phyloP scores from a whole-genome alignment of 2,888 invertebrate species.

The Lottia scabra region DNA sequence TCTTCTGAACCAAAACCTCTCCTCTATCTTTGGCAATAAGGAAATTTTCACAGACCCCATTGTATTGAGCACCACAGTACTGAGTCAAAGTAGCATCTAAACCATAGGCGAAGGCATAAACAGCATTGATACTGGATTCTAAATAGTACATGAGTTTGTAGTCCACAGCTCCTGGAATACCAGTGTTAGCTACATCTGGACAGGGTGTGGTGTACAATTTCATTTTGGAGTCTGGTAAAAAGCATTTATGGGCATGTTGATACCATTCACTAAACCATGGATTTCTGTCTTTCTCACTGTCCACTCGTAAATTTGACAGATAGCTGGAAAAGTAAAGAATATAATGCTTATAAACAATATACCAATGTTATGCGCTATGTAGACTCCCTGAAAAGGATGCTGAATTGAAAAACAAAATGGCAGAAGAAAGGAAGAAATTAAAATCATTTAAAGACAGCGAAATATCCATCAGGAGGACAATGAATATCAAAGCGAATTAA shows the following conservation, averaged over 20 bases:
- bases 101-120: conserved; percentile 54
- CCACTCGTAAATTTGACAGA: conserved; percentile 38
- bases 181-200: conserved; percentile 16
- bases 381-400: background rate
- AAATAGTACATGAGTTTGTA: conserved; percentile 41
- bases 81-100: conserved; percentile 47
- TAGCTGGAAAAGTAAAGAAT: conserved; percentile 21
- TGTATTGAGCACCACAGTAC: conserved; percentile 52
- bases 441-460: too few species aligned
- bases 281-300: conserved; percentile 43
- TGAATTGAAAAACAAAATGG: too few species aligned
- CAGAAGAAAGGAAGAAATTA: too few species aligned
- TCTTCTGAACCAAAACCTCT: conserved; percentile 41
- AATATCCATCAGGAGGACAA: too few species aligned
- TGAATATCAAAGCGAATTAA: too few species aligned
- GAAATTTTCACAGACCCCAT: conserved; percentile 50
- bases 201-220: conserved; percentile 25
- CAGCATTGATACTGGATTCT: conserved; percentile 43
- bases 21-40: conserved; percentile 43
- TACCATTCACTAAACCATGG: conserved; percentile 64
- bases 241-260: conserved; percentile 50
- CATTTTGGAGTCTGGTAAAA: conserved; percentile 33
- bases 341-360: background rate
- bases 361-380: background rate
- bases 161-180: conserved; percentile 36